phyloP scores from a whole-genome alignment of 2,113 vertebrate species.

The Hymenochirus boettgeri region DNA sequence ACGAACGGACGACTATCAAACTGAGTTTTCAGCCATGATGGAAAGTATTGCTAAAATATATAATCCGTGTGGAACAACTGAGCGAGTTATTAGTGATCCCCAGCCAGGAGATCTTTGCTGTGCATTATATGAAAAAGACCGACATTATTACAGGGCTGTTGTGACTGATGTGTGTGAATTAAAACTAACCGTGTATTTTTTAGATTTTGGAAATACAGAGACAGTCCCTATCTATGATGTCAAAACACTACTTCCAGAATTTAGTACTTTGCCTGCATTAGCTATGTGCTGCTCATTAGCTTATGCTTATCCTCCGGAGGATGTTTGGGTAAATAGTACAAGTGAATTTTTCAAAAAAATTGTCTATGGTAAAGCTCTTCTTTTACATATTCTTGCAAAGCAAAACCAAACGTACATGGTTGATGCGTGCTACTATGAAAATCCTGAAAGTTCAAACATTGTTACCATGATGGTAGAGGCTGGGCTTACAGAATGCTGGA shows the following conservation, averaged over 20 bases:
- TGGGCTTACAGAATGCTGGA: constrained; percentile 66
- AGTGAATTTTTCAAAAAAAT: constrained; percentile 69
- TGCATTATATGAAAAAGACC: constrained; percentile 75
- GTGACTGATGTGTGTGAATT: constrained; percentile 60
- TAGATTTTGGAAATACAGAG: constrained; percentile 87
- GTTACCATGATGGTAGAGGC: constrained; percentile 59
- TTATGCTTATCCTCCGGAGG: constrained; percentile 63
- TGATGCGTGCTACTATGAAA: constrained; percentile 53
- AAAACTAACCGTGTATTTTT: constrained; percentile 70
- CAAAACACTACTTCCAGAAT: constrained; percentile 72
- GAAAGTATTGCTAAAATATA: constrained; percentile 63
- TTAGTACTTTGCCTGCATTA: constrained; percentile 68
- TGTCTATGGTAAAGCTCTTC: constrained; percentile 65
- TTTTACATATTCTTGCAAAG: constrained; percentile 62
- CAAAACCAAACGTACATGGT: constrained; percentile 65
- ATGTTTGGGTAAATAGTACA: constrained; percentile 67
- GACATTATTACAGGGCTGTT: constrained; percentile 74
- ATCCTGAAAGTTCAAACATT: constrained; percentile 52
- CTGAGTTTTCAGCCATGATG: constrained; percentile 76
- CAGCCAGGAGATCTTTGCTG: constrained; percentile 75
- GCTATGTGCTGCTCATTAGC: constrained; percentile 76
- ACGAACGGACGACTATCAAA: constrained; percentile 60
- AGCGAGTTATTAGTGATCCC: constrained; percentile 70
- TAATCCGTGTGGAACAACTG: constrained; percentile 56
- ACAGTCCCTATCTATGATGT: constrained; percentile 69